Evolutionary conservation across 2,113 vertebrate genomes (phyloP).

Genomic region (Emydura subglobosa): DNA sequence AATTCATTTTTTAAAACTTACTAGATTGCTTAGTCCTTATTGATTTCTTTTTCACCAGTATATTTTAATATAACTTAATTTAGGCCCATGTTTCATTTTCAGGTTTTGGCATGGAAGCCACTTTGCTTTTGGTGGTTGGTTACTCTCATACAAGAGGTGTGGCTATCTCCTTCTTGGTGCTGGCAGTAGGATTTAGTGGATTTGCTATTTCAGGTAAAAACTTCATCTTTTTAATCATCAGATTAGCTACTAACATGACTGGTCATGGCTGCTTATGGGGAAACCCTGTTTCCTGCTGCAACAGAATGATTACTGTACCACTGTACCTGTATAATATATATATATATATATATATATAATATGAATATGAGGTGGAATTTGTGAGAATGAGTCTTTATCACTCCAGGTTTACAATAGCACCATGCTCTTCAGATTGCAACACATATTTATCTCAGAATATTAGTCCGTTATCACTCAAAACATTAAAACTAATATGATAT

Average conservation of each 20-base stretch:
- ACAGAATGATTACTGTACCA: neutral
- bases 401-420: neutral
- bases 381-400: neutral
- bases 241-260: neutral
- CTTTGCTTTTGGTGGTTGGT: conserved; percentile 94
- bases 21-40: neutral
- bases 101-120: conserved; percentile 99
- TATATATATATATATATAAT: rapidly evolving
- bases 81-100: conserved; percentile 29
- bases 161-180: conserved; percentile 94
- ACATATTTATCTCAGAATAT: neutral
- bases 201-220: conserved; percentile 97
- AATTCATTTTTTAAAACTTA: neutral
- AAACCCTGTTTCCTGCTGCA: neutral
- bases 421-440: neutral
- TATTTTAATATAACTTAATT: neutral
- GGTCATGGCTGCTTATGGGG: neutral
- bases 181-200: conserved; percentile 98
- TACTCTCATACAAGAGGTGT: conserved; percentile 95
- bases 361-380: neutral
- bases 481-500: neutral
- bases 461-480: neutral
- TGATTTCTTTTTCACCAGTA: neutral
- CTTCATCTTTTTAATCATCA: neutral
- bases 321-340: rapidly evolving